Base-by-base conservation (phyloP, 2,888 invertebrate genomes). In the Petrophora chlorosata region DNA sequence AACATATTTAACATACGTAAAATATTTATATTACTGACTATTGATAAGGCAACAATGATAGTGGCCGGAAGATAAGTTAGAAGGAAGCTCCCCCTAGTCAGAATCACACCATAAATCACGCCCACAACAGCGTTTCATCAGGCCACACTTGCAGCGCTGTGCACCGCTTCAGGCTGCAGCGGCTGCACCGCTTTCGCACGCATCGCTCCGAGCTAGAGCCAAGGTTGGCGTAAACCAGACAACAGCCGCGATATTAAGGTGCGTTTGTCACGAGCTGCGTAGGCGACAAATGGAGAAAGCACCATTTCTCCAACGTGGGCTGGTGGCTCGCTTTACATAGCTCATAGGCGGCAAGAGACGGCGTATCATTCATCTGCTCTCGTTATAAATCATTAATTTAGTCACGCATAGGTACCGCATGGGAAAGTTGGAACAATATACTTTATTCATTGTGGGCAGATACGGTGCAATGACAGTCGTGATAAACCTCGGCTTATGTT, bases 221-320 rank as follows among this genome's bases (percentile, higher is more conserved):
- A 54, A 53, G 60, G 51, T 60, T 51, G 47, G 44, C 38, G 48
- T 41, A 13, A 52, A 56, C 53, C 30, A 55, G 53, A 53, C 55
- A 50, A 44, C 46, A 23, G 46, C 33, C 40, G 52, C 39, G 36
- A 54, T 65, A 67, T 72, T 67, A 67, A 73, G 68, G 69, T 63
- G 70, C 67, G 71, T 73, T 74, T 75, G 72, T 73, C 74, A 74
- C 63, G 71, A 53, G 53, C 60, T 65, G 72, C 70, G 74, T 75
- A 63, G 74, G 74, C 71, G 71, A 56, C 59, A 56, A 56, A 59
- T 63, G 61, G 70, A 67, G 74, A 75, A 75, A 75, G 74, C 70
- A 47, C 57, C 67, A 72, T 73, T 73, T 74, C 74, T 66, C 71
- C 45, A 41, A 43, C 36, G 50, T 54, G 52, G 56, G 53, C n/a